Conservation (phyloP, 2,888 invertebrate species). For the Mesodorylaimus sp. region DNA sequence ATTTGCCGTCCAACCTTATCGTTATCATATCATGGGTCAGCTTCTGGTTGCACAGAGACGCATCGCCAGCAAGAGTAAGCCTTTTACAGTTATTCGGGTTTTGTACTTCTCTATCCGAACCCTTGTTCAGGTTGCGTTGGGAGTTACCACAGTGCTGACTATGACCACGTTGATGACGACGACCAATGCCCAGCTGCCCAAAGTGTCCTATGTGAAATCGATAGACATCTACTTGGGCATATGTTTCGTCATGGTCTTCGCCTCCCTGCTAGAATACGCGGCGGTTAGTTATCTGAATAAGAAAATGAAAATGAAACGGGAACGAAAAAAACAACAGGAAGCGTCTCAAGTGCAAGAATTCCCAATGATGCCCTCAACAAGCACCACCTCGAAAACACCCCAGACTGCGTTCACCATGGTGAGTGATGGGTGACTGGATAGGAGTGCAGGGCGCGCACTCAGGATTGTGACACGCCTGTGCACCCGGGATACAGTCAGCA, state of each 20-base stretch:
- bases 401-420: background rate
- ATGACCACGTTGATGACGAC: conserved; percentile 94
- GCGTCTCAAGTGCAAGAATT: background rate
- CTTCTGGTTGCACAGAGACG: conserved; percentile 39
- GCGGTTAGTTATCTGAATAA: conserved; percentile 92
- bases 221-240: conserved; percentile 91
- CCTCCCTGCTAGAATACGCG: conserved; percentile 87
- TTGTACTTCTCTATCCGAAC: too few relatives aligned
- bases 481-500: too few relatives aligned
- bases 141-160: conserved; percentile 43
- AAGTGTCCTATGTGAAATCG: conserved; percentile 87
- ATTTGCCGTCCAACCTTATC: conserved; percentile 38
- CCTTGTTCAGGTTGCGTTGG: conserved; percentile 34
- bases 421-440: too few relatives aligned
- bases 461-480: too few relatives aligned
- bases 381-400: too few relatives aligned
- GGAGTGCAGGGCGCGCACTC: too few relatives aligned
- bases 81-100: too few relatives aligned
- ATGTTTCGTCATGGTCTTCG: conserved; percentile 97
- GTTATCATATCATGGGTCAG: conserved; percentile 39
- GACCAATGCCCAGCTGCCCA: conserved; percentile 82
- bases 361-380: background rate
- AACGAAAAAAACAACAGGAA: conserved; percentile 4
- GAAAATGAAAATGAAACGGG: conserved; percentile 85
- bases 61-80: conserved; percentile 37